Conservation (phyloP, 2,797 vertebrate species). For the Remorina albescens region DNA sequence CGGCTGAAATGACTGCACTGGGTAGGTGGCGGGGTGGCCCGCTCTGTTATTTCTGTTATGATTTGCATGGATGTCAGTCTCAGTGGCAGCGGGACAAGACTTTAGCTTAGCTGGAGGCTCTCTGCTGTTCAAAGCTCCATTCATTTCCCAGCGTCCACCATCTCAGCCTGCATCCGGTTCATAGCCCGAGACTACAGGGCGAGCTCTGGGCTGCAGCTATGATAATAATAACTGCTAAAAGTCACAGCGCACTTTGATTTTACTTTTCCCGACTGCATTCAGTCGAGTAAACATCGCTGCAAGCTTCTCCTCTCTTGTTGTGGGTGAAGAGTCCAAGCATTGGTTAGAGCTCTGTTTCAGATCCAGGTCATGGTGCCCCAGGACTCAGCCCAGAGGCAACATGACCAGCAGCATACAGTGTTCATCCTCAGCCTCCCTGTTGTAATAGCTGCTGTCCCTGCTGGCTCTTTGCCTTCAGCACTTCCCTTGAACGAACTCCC, state of each 20-base stretch:
- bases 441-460: conserved; percentile 77
- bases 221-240: conserved; percentile 20
- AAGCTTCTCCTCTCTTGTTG: conserved; percentile 52
- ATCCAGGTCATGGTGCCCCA: conserved; percentile 80
- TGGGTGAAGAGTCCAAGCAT: conserved; percentile 69
- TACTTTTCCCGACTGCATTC: conserved; percentile 34
- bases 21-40: conserved; percentile 53
- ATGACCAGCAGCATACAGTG: conserved; percentile 70
- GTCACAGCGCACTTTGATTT: conserved; percentile 33
- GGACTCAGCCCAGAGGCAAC: conserved; percentile 69
- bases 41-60: conserved; percentile 81
- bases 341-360: conserved; percentile 57
- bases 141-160: conserved; percentile 33
- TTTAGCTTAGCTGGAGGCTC: conserved; percentile 60
- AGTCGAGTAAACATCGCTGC: conserved; percentile 44
- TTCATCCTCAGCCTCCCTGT: conserved; percentile 78
- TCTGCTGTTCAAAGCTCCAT: conserved; percentile 33
- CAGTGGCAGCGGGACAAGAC: conserved; percentile 63
- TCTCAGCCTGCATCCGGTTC: conserved; percentile 11
- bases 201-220: background rate
- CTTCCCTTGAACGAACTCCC: conserved; percentile 68
- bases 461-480: conserved; percentile 72
- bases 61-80: conserved; percentile 84
- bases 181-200: background rate
- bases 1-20: conserved; percentile 42